phyloP scores from a whole-genome alignment of 1,140 invertebrate genomes.

The Drosophila sp. region DNA sequence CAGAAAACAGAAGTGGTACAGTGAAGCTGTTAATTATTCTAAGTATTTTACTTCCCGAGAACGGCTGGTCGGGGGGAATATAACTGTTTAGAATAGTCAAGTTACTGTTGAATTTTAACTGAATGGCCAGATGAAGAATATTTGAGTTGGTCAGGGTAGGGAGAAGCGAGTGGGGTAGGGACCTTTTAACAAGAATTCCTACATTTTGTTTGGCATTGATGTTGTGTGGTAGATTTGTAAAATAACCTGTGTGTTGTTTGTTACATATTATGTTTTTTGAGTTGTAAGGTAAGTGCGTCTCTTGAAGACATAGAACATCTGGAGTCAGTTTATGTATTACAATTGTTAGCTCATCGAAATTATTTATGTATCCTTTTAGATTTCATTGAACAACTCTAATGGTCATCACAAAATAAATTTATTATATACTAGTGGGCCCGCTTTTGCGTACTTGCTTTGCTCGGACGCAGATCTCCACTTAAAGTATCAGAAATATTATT shows the following conservation, averaged over 20 bases:
- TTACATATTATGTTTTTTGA: no score
- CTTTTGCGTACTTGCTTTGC: no score
- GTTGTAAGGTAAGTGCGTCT: not conserved
- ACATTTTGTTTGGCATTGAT: conserved; percentile 16
- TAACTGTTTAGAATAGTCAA: conserved; percentile 27
- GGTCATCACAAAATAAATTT: not conserved
- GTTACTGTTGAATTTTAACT: no score
- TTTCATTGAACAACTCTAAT: conserved; percentile 27
- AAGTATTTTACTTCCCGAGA: conserved; percentile 17
- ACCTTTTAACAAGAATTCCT: conserved; percentile 25
- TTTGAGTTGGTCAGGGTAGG: not conserved
- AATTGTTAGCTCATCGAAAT: no score
- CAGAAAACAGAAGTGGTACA: conserved; percentile 22
- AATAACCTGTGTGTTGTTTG: not conserved
- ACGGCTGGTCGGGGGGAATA: conserved; percentile 15
- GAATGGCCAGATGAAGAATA: no score
- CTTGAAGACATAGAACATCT: conserved; percentile 6
- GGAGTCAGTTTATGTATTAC: conserved; percentile 21
- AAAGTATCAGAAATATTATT: no score
- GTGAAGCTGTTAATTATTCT: not conserved
- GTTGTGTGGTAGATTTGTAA: no score
- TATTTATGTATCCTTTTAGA: conserved; percentile 29
- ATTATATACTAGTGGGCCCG: not conserved
- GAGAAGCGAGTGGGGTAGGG: conserved; percentile 6
- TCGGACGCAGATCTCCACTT: no score